Evolutionary conservation across 2,888 invertebrate species (phyloP), one percentile per base, ranked within the genome.

Genomic region (Tipula vernalis): DNA sequence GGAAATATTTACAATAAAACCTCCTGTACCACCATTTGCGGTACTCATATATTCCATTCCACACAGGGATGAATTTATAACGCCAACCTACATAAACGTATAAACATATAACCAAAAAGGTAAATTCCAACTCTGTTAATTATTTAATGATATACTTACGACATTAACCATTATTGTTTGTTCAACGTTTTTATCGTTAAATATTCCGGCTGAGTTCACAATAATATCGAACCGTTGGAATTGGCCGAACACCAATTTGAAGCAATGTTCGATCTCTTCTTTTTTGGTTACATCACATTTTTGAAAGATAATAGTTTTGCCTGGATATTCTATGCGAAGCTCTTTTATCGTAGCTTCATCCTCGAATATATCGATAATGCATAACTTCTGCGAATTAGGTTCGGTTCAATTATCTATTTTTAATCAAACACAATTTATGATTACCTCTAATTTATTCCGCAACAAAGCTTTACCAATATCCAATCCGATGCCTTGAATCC

Each of bases 81-180:
- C 28, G 28, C 28, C 28, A 28, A 28, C 28, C 28, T 28, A 28
- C 28, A 28, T 28, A 92, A 13, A 93, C 88, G 28, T 92, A 41
- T 41, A 1, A 41, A 4, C 6, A 41, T 41, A 41, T n/a, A n/a
- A n/a, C n/a, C 41, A 41, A 8, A 41, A 8, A 5, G 41, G 1
- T 41, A 8, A 8, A 41, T 41, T 5, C 3, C 28, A 28, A 28
- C 28, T 28, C 28, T 28, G 28, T 28, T 28, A 28, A 28, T 28
- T 28, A 28, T 28, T 28, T 28, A 28, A 28, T 41, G 41, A 10
- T 10, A 51, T 10, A 8, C 89, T 88, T 92, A 94, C 94, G 88
- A 95, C 93, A 85, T 93, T 91, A 10, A 91, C 90, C 51, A 90
- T 88, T 85, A 91, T 87, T 10, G 91, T 91, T 36, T 90, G 89